phyloP scores from a whole-genome alignment of 2,888 invertebrate species.

The Adelognathus sp. region DNA sequence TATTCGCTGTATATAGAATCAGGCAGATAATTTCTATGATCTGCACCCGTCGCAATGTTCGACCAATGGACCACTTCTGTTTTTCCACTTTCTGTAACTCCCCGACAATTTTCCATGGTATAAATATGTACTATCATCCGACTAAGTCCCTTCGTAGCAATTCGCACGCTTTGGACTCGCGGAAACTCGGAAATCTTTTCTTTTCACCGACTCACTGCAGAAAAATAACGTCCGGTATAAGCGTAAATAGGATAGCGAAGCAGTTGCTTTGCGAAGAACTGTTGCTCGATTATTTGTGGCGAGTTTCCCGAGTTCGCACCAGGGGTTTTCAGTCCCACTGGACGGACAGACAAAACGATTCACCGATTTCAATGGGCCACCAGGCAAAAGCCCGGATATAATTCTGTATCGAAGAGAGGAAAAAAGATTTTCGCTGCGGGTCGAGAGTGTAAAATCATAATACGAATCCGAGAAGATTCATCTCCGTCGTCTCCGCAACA shows the following conservation, averaged over 20 bases:
- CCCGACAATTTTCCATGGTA: too few relatives aligned
- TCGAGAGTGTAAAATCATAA: neutral
- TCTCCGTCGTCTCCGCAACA: neutral
- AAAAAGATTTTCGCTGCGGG: neutral
- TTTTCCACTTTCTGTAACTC: too few relatives aligned
- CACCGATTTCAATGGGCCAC: neutral
- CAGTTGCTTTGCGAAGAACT: constrained; percentile 31
- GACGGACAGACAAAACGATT: constrained; percentile 5
- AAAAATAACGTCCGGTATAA: constrained; percentile 31
- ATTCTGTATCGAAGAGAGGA: neutral
- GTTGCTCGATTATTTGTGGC: constrained; percentile 60
- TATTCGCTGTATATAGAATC: too few relatives aligned
- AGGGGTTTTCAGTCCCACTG: constrained; percentile 41
- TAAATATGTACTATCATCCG: too few relatives aligned
- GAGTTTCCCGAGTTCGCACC: constrained; percentile 31
- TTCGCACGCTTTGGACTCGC: neutral
- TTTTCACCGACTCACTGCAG: neutral
- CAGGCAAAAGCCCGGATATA: neutral
- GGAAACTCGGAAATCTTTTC: neutral
- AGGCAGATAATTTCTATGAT: too few relatives aligned
- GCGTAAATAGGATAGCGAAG: constrained; percentile 36
- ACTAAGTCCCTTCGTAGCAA: too few relatives aligned
- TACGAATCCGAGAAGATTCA: neutral
- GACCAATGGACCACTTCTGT: too few relatives aligned
- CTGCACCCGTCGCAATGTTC: too few relatives aligned